These are phyloP conservation scores for Eilema depressum DNA, from an alignment of 2,888 invertebrate genomes.

Conservation along the genomic window DNA sequence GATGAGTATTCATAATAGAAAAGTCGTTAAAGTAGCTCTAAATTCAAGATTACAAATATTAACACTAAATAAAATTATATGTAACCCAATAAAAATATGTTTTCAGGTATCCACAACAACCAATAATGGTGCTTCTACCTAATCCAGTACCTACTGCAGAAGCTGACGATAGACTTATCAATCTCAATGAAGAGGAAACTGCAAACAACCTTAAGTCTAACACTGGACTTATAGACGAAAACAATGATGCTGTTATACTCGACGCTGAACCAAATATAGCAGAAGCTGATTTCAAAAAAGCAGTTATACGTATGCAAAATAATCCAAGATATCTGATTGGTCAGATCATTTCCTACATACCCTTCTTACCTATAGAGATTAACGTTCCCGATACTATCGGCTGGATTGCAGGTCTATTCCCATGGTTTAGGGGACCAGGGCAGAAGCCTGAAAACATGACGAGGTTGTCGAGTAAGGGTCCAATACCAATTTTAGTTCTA, in stretches of 20 bases:
- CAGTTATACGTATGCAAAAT: slow-evolving; percentile 58
- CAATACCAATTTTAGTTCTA: slow-evolving; percentile 64
- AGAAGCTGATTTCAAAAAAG: slow-evolving; percentile 34
- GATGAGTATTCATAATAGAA: not conserved
- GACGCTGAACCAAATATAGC: slow-evolving; percentile 59
- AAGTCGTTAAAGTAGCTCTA: not conserved
- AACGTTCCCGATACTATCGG: slow-evolving; percentile 88
- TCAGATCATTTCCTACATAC: slow-evolving; percentile 82
- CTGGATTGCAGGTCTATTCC: slow-evolving; percentile 72
- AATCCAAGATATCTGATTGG: slow-evolving; percentile 71
- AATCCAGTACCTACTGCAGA: slow-evolving; percentile 42
- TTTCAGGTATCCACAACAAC: slow-evolving; percentile 61
- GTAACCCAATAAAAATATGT: not conserved
- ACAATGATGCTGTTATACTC: slow-evolving; percentile 67
- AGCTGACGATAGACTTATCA: slow-evolving; percentile 31
- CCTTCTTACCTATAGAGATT: slow-evolving; percentile 88
- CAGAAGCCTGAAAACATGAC: slow-evolving; percentile 51
- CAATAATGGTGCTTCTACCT: slow-evolving; percentile 66
- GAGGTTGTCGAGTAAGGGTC: slow-evolving; percentile 55
- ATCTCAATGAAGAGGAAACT: slow-evolving; percentile 41
- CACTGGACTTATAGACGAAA: slow-evolving; percentile 56
- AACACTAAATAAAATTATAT: not conserved
- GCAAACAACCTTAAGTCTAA: slow-evolving; percentile 43
- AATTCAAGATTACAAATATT: not conserved
- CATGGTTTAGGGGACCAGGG: slow-evolving; percentile 61